phyloP scores from a whole-genome alignment of 2,797 vertebrate species.

The Urosaurus nigricauda region DNA sequence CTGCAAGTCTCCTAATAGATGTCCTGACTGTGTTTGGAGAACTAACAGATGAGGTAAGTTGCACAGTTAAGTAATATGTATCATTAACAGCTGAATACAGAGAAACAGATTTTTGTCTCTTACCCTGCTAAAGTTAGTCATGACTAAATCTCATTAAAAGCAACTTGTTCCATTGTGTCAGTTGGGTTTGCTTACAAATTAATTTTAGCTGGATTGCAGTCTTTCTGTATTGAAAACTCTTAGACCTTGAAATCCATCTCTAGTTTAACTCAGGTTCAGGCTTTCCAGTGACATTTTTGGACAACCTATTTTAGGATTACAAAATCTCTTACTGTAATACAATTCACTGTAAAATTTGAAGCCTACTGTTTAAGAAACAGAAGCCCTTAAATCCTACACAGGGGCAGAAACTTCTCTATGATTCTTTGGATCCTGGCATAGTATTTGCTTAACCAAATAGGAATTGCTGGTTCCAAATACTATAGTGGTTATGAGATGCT shows the following conservation, averaged over 20 bases:
- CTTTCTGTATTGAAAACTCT: not conserved
- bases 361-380: not conserved
- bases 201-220: not conserved
- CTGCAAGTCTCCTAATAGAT: conserved; percentile 93
- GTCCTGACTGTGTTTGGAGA: conserved; percentile 95
- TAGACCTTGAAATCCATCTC: not conserved
- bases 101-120: conserved; percentile 6
- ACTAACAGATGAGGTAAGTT: conserved; percentile 92
- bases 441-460: not conserved
- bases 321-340: not conserved
- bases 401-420: not conserved
- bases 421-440: not conserved
- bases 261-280: not conserved
- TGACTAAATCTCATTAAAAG: conserved; percentile 9
- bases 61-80: not conserved
- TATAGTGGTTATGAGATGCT: not conserved
- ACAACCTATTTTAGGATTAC: not conserved
- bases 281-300: not conserved
- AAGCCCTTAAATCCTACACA: not conserved
- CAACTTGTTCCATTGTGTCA: not conserved
- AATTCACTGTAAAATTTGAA: not conserved
- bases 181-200: not conserved
- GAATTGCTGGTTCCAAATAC: not conserved
- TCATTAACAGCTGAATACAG: not conserved
- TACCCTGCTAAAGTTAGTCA: not conserved